Conservation (phyloP, 2,113 vertebrate species). For the Syngnathus typhle region DNA sequence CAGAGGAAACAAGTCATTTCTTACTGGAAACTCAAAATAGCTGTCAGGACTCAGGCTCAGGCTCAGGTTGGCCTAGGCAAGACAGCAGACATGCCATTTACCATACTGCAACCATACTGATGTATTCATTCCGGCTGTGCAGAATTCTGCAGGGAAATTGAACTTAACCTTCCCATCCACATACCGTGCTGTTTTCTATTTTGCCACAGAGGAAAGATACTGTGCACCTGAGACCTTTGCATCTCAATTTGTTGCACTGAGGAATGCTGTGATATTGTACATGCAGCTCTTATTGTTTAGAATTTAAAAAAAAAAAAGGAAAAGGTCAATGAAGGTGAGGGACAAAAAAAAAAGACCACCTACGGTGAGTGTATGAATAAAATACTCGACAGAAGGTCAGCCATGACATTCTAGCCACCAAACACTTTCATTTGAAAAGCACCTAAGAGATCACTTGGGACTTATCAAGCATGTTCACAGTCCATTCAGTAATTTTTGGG, state of each 20-base stretch:
- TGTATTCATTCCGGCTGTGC: neutral
- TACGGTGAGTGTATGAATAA: slow-evolving; percentile 21
- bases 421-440: slow-evolving; percentile 35
- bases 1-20: slow-evolving; percentile 15
- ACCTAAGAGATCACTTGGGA: slow-evolving; percentile 1
- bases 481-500: neutral
- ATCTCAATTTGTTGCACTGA: neutral
- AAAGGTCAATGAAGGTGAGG: slow-evolving; percentile 13
- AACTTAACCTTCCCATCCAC: neutral
- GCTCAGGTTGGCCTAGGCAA: slow-evolving; percentile 22
- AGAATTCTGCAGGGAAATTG: neutral
- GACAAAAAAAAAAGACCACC: slow-evolving; percentile 4
- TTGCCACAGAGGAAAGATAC: neutral
- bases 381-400: neutral
- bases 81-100: neutral
- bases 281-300: slow-evolving; percentile 8
- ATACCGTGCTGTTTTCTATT: neutral
- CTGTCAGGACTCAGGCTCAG: slow-evolving; percentile 13
- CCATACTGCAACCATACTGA: too few relatives aligned
- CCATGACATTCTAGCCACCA: slow-evolving; percentile 5
- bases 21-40: slow-evolving; percentile 17
- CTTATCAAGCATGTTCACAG: neutral
- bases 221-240: neutral
- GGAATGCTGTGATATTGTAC: neutral
- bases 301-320: slow-evolving; percentile 16